Base-by-base conservation (phyloP, 2,888 invertebrate genomes). In the Sinodicranocentrus sp. region DNA sequence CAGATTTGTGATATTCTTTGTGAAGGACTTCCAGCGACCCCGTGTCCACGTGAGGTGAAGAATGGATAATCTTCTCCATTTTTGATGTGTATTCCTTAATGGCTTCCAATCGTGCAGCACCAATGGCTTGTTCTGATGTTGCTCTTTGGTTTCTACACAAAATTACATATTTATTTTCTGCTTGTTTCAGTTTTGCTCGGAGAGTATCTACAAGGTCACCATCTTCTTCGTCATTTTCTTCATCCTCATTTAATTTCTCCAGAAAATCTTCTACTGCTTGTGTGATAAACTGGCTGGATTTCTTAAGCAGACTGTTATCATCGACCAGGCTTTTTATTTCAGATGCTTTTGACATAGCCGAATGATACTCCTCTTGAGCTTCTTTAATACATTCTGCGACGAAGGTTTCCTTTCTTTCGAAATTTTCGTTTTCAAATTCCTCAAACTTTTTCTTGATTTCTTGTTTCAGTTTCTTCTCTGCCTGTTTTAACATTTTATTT, bases 241-340 rank as follows among this genome's bases (percentile, higher is more conserved):
- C 23, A n/a, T 72, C 57, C 8, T 52, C 33, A n/a, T 48, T 39
- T 67, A 79, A 23, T 23, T 77, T 77, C 48, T 83, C 72, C n/a
- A 8, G 21, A 19, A 83, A 72, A 1, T 77, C 59, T 23, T 65
- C 54, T 13, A 25, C 17, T 15, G 33, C 10, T 33, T 43, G 0
- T 59, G 25, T n/a, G 19, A 44, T 2, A 75, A 44, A 15, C 28
- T 75, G n/a, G n/a, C n/a, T n/a, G n/a, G n/a, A n/a, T 33, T 33
- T 33, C 33, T 6, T 33, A 6, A 33, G 33, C 33, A 33, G n/a
- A n/a, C n/a, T n/a, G n/a, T n/a, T n/a, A n/a, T n/a, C n/a, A n/a
- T n/a, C n/a, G n/a, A n/a, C n/a, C n/a, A n/a, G n/a, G n/a, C n/a
- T n/a, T n/a, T n/a, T n/a, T n/a, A n/a, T n/a, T n/a, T n/a, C 5